phyloP scores from a whole-genome alignment of 2,113 vertebrate species.

The Riparia riparia region DNA sequence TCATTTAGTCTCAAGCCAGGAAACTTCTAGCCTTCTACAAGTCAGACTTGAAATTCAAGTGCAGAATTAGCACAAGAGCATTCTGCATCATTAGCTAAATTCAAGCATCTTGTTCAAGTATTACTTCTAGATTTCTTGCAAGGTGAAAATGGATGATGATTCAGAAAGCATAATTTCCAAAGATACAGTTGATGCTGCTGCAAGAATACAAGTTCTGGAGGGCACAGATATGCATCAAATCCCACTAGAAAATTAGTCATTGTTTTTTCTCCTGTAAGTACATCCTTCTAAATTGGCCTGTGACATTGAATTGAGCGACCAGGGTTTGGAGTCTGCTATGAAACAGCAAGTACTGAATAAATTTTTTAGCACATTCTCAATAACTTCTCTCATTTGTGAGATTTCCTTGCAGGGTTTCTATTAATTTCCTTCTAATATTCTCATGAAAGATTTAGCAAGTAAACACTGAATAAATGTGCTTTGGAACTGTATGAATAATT shows the following conservation, averaged over 20 bases:
- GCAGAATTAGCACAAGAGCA: neutral
- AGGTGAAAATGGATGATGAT: neutral
- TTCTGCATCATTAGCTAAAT: neutral
- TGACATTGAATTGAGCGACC: neutral
- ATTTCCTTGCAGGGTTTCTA: conserved; percentile 20
- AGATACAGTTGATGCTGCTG: neutral
- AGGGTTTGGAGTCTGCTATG: neutral
- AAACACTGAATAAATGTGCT: conserved; percentile 39
- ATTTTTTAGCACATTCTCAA: conserved; percentile 8
- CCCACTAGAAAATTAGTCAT: neutral
- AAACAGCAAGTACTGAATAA: conserved; percentile 13
- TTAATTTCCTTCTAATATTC: conserved; percentile 42
- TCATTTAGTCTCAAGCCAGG: neutral
- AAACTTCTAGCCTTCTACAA: neutral
- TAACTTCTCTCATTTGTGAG: neutral
- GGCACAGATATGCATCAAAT: neutral
- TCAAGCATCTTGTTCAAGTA: neutral
- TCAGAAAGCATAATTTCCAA: neutral
- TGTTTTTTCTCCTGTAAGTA: neutral
- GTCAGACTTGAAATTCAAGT: neutral
- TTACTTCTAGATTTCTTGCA: neutral
- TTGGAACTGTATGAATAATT: conserved; percentile 35
- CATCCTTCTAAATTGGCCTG: neutral
- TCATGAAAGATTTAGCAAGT: conserved; percentile 60
- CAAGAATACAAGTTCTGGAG: neutral